These are phyloP conservation scores for Prionchulus punctatus DNA, from an alignment of 2,888 invertebrate species.

Conservation along the genomic window DNA sequence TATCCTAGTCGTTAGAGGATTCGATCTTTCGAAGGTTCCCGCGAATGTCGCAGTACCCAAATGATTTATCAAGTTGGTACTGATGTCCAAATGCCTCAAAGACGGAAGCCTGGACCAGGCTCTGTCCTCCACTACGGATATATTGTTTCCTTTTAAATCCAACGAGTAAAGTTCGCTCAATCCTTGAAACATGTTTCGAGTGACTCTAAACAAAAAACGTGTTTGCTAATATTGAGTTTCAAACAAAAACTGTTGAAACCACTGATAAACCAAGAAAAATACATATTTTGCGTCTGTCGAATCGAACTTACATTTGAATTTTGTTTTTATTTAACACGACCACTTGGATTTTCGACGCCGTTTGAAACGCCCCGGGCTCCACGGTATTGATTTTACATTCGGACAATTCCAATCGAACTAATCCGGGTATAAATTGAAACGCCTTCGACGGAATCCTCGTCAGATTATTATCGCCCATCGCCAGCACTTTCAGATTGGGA, in stretches of 20 bases:
- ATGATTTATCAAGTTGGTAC: conserved; percentile 28
- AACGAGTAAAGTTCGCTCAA: conserved; percentile 27
- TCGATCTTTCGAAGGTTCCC: conserved; percentile 24
- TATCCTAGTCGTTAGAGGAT: conserved; percentile 26
- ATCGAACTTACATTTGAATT: conserved; percentile 13
- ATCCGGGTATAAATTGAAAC: conserved; percentile 24
- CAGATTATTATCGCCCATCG: conserved; percentile 32
- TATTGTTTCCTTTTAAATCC: conserved; percentile 28
- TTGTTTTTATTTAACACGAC: conserved; percentile 31
- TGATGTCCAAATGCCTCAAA: conserved; percentile 26
- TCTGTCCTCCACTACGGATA: conserved; percentile 24
- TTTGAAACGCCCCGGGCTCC: conserved; percentile 29
- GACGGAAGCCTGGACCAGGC: conserved; percentile 28
- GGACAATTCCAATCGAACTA: conserved; percentile 31
- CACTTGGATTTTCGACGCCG: conserved; percentile 26
- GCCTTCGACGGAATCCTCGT: conserved; percentile 28
- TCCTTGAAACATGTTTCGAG: conserved; percentile 28
- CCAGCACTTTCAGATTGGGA: conserved; percentile 11
- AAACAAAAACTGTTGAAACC: no score
- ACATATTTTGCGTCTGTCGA: no score
- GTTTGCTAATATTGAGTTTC: no score
- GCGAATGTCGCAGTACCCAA: conserved; percentile 23
- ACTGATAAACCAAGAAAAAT: no score
- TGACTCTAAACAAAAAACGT: conserved; percentile 27
- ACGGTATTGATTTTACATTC: conserved; percentile 30